Conservation (phyloP, 2,113 vertebrate genomes). For the Osmerus eperlanus region DNA sequence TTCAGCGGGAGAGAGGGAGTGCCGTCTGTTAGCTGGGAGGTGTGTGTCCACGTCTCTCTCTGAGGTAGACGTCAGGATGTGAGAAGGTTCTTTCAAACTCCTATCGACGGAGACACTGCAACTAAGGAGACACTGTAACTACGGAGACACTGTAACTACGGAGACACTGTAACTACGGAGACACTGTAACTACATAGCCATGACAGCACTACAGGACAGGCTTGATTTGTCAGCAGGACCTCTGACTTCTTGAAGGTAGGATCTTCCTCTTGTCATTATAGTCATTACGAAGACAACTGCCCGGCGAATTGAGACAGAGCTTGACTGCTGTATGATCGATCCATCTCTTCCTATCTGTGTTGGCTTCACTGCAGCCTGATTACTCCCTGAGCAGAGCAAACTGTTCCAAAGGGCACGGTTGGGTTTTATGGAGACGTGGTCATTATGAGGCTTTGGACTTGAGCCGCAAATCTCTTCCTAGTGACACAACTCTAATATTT, state of each 20-base stretch:
- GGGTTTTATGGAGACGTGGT: conserved; percentile 61
- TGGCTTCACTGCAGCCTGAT: conserved; percentile 10
- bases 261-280: no score
- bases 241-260: no score
- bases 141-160: background rate
- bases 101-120: background rate
- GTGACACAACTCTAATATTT: conserved; percentile 72
- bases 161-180: no score
- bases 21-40: conserved; percentile 27
- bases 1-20: conserved; percentile 34
- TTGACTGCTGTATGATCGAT: no score
- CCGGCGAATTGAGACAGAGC: no score
- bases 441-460: conserved; percentile 70
- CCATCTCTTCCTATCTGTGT: no score
- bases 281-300: no score
- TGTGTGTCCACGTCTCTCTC: conserved; percentile 38
- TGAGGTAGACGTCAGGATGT: conserved; percentile 27
- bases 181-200: no score
- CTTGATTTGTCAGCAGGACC: no score
- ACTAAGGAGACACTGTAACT: no score
- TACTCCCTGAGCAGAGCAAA: conserved; percentile 21
- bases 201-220: no score
- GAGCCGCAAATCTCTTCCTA: conserved; percentile 65
- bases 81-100: conserved; percentile 16
- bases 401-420: conserved; percentile 51